These are phyloP conservation scores for Drosophila carrolli DNA, from an alignment of 1,140 invertebrate genomes.

Conservation along the genomic window DNA sequence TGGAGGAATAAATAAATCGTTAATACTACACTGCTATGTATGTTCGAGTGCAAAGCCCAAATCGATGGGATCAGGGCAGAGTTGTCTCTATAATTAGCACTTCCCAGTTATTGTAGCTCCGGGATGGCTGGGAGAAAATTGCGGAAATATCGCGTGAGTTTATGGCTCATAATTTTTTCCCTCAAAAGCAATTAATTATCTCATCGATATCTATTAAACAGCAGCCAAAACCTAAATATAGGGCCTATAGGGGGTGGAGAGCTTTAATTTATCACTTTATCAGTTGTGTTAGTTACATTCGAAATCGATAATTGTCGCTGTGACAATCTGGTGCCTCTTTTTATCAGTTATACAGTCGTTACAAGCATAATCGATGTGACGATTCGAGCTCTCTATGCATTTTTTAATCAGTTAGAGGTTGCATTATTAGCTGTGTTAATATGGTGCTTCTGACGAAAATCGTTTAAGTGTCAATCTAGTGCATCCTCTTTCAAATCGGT, in stretches of 20 bases:
- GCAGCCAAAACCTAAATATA: slow-evolving; percentile 8
- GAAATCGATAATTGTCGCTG: not conserved
- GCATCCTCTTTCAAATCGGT: slow-evolving; percentile 27
- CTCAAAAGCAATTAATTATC: slow-evolving; percentile 21
- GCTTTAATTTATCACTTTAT: not conserved
- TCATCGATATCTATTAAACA: slow-evolving; percentile 21
- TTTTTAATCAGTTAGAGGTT: no score
- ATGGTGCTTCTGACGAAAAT: not conserved
- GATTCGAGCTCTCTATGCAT: no score
- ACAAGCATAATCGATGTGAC: no score
- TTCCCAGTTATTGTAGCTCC: not conserved
- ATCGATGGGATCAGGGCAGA: slow-evolving; percentile 5
- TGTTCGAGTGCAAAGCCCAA: slow-evolving; percentile 18
- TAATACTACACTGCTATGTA: slow-evolving; percentile 23
- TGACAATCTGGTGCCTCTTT: not conserved
- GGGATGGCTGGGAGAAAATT: slow-evolving; percentile 3
- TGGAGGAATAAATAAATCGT: slow-evolving; percentile 27
- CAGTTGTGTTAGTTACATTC: no score
- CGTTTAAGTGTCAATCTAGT: not conserved
- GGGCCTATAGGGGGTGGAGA: not conserved
- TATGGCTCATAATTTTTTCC: slow-evolving; percentile 19
- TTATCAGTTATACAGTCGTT: not conserved
- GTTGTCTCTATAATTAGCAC: slow-evolving; percentile 38
- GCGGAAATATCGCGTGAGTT: slow-evolving; percentile 3
- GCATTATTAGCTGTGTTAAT: no score